A percentile compares a stretch with the other conserved stretches of the same genome.
Conservation (phyloP, 2,888 invertebrate genomes). For the Drosophila prolongata region DNA sequence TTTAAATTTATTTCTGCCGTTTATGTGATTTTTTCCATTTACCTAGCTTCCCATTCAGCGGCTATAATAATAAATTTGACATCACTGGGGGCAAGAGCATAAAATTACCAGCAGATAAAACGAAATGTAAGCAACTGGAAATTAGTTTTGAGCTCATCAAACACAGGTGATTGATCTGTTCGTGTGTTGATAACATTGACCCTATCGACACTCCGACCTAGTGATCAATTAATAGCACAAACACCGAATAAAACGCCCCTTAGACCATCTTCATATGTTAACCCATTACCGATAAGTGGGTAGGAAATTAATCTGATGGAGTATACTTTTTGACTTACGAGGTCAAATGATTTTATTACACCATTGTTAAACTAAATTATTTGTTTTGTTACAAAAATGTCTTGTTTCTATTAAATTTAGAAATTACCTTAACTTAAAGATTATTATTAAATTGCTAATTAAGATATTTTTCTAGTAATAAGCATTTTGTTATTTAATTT, state of each 20-base stretch:
- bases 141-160: constrained; percentile 34
- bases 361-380: too few relatives aligned
- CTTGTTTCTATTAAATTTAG: too few relatives aligned
- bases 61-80: constrained; percentile 76
- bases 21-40: constrained; percentile 40
- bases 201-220: constrained; percentile 61
- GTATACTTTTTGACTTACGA: too few relatives aligned
- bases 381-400: too few relatives aligned
- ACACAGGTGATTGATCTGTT: constrained; percentile 44
- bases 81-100: constrained; percentile 72
- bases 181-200: constrained; percentile 60
- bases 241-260: constrained; percentile 37
- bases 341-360: too few relatives aligned
- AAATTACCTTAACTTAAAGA: too few relatives aligned
- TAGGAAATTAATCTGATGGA: background rate
- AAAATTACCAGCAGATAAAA: constrained; percentile 46
- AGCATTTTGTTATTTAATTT: too few relatives aligned
- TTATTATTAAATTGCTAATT: too few relatives aligned
- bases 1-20: constrained; percentile 33
- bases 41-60: constrained; percentile 16
- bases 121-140: constrained; percentile 49
- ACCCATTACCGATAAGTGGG: constrained; percentile 10
- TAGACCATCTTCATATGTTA: constrained; percentile 12
- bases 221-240: constrained; percentile 69
- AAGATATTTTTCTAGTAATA: too few relatives aligned